Conservation (phyloP, 2,888 invertebrate species). For the Drosophila siamana region DNA sequence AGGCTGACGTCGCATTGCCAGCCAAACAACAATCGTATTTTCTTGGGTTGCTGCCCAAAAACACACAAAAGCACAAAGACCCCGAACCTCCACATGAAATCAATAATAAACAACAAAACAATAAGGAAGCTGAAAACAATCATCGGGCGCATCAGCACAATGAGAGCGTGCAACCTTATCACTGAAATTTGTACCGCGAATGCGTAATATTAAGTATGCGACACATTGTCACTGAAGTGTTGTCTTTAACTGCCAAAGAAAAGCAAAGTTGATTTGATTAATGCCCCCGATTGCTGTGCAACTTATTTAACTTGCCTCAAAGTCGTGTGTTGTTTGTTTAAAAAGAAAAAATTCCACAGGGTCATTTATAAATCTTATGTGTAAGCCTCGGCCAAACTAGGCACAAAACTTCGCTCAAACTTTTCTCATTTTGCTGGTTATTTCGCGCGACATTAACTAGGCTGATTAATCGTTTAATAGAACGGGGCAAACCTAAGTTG, state of each 20-base stretch:
- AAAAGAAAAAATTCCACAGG: constrained; percentile 15
- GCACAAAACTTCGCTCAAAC: constrained; percentile 57
- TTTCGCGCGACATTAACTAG: constrained; percentile 79
- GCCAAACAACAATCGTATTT: constrained; percentile 36
- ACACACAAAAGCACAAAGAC: neutral
- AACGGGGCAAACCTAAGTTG: neutral
- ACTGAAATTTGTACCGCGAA: constrained; percentile 18
- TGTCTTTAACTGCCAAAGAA: constrained; percentile 18
- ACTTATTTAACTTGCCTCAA: constrained; percentile 53
- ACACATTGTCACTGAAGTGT: neutral
- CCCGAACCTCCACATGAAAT: constrained; percentile 27
- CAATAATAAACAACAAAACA: constrained; percentile 43
- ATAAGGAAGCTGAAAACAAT: constrained; percentile 4
- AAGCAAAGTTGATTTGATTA: constrained; percentile 58
- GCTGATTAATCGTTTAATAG: constrained; percentile 73
- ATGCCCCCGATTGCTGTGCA: constrained; percentile 39
- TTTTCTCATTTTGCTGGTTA: constrained; percentile 75
- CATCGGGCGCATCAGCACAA: constrained; percentile 9
- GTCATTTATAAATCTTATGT: constrained; percentile 74
- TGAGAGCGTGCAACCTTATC: neutral
- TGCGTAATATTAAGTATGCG: constrained; percentile 54
- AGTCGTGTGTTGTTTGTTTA: constrained; percentile 14
- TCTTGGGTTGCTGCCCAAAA: constrained; percentile 6
- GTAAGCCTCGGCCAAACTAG: constrained; percentile 39
- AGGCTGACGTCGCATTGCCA: constrained; percentile 19